Evolutionary conservation across 2,797 vertebrate genomes (phyloP), one percentile per base, ranked within the genome.

Genomic region (Myotis findleyi): DNA sequence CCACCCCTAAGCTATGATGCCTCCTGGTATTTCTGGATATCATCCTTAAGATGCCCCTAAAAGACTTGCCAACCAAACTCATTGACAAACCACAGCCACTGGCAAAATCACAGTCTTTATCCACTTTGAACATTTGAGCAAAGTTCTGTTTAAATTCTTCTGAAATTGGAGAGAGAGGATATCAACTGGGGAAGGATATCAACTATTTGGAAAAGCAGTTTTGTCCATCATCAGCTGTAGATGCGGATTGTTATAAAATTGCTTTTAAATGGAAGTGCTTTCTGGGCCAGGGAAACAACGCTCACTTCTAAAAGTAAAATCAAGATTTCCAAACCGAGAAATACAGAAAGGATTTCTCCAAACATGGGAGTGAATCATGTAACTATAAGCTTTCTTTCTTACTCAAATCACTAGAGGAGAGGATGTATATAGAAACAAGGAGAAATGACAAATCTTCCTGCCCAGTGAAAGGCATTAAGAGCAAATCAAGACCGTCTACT

Each of bases 251-350:
- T 88, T 93, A 72, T 44, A 47, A 97, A 96, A 96, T 75, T 51
- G 62, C 89, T 95, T 91, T 89, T 94, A 75, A 72, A 94, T 91
- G 41, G 73, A 87, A 55, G 64, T 64, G 44, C 44, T 79, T 95
- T 83, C 81, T 80, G 64, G 62, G 66, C 47, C 91, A 83, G n/a
- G 30, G 23, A 85, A 87, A 87, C 51, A 87, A 91, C 66, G 62
- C 64, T 41, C 23, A 16, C 64, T 33, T 80, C 83, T 81, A 81
- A 93, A 80, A 55, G 36, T n/a, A 16, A 55, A 91, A 51, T 38
- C 14, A 57, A 75, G 47, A 64, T 57, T 51, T 94, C 21, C 49
- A 91, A 62, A 62, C 64, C 85, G 82, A 94, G 44, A 87, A 87
- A 82, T 25, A 55, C 0, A 7, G 30, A 41, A 77, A 33, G 30